Evolutionary conservation across 2,888 invertebrate genomes (phyloP).

Genomic region (Eristalis pertinax): DNA sequence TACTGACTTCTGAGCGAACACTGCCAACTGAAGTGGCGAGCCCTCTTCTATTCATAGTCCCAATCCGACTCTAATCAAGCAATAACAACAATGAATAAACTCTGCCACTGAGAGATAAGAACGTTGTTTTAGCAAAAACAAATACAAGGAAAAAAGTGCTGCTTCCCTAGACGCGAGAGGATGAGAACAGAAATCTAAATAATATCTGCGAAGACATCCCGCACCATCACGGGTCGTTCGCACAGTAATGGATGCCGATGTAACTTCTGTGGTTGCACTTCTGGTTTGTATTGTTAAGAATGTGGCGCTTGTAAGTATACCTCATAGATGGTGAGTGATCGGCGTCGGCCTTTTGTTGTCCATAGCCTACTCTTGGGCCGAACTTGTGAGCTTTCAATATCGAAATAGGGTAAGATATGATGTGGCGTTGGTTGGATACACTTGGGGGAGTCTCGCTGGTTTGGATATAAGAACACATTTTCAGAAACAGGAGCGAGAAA

Average conservation of each 20-base stretch:
- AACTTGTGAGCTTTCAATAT: background rate
- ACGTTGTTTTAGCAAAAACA: background rate
- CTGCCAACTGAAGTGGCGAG: conserved; percentile 29
- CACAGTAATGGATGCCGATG: background rate
- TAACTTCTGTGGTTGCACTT: background rate
- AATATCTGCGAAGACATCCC: background rate
- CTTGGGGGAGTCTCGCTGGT: background rate
- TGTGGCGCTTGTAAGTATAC: conserved; percentile 2
- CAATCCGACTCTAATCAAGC: conserved; percentile 2
- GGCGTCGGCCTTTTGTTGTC: background rate
- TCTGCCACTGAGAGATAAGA: conserved; percentile 6
- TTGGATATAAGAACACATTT: too few relatives aligned
- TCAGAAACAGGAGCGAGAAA: too few relatives aligned
- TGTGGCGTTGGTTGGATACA: background rate
- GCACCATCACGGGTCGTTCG: background rate
- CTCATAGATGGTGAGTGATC: background rate
- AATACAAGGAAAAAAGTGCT: conserved; percentile 28
- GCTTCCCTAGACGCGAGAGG: background rate
- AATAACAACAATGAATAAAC: conserved; percentile 11
- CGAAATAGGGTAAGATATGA: background rate
- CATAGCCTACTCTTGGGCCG: conserved; percentile 3
- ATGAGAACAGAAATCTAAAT: background rate
- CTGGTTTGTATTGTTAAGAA: background rate
- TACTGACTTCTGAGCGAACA: conserved; percentile 32
- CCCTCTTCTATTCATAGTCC: conserved; percentile 50